Conservation (phyloP, 2,113 vertebrate genomes). For the Salvelinus fontinalis region DNA sequence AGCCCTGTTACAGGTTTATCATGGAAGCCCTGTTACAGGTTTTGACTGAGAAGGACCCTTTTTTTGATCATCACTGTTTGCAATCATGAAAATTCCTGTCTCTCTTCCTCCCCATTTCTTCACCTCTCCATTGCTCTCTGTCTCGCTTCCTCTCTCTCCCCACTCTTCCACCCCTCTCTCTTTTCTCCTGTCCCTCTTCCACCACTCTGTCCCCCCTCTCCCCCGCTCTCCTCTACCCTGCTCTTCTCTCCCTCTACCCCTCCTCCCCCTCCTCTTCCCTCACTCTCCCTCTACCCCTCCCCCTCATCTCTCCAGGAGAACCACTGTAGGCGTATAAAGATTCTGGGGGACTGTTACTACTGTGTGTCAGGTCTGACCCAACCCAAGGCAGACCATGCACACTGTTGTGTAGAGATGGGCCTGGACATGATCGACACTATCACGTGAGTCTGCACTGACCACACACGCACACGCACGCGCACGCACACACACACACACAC, state of each 20-base stretch:
- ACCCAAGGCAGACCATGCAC: slow-evolving; percentile 95
- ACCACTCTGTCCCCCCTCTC: not conserved
- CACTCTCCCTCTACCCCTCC: not conserved
- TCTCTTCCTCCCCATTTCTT: no score
- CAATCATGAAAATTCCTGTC: slow-evolving; percentile 2
- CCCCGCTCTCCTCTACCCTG: slow-evolving; percentile 1
- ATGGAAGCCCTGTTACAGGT: no score
- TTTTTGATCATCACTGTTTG: not conserved
- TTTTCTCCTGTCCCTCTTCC: no score
- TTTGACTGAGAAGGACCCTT: not conserved
- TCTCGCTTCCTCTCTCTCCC: not conserved
- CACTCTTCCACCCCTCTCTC: no score
- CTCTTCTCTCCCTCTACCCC: not conserved
- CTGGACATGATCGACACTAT: slow-evolving; percentile 82
- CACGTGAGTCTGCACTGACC: slow-evolving; percentile 63
- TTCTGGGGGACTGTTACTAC: slow-evolving; percentile 98
- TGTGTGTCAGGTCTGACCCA: slow-evolving; percentile 96
- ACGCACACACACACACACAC: not conserved
- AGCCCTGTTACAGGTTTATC: not conserved
- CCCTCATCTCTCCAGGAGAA: slow-evolving; percentile 68
- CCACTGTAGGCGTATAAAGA: slow-evolving; percentile 97
- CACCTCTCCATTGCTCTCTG: not conserved
- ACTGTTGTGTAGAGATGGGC: slow-evolving; percentile 82
- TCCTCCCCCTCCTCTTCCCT: not conserved
- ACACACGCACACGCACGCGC: not conserved